Evolutionary conservation across 2,888 invertebrate species (phyloP).

Genomic region (Xylocampa areola): DNA sequence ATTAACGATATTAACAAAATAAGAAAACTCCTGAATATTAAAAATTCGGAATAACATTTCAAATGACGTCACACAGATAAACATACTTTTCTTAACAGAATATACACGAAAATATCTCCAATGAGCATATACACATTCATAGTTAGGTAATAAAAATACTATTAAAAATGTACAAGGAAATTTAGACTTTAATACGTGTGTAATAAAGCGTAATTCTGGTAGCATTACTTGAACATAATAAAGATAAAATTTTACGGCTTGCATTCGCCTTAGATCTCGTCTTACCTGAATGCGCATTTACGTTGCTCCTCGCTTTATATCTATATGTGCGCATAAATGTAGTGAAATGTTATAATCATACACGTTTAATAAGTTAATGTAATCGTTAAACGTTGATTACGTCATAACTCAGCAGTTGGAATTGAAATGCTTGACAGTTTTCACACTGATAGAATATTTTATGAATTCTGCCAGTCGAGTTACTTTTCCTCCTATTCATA

Average conservation of each 20-base stretch:
- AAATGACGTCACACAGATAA: constrained; percentile 6
- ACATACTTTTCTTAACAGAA: constrained; percentile 7
- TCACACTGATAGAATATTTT: constrained; percentile 11
- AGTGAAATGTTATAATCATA: constrained; percentile 24
- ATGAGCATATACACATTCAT: constrained; percentile 33
- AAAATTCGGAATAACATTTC: background rate
- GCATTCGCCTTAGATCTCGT: constrained; percentile 35
- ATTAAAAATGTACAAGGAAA: constrained; percentile 32
- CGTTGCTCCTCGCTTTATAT: constrained; percentile 24
- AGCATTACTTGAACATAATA: constrained; percentile 6
- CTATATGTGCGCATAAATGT: constrained; percentile 37
- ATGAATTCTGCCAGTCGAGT: constrained; percentile 7
- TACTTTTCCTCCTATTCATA: too few relatives aligned
- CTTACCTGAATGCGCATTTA: constrained; percentile 39
- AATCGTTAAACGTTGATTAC: constrained; percentile 29
- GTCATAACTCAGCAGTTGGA: constrained; percentile 21
- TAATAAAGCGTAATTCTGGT: constrained; percentile 28
- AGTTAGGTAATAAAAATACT: constrained; percentile 41
- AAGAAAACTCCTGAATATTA: too few relatives aligned
- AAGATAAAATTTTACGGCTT: constrained; percentile 44
- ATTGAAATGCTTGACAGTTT: constrained; percentile 19
- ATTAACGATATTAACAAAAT: too few relatives aligned
- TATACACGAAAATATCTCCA: constrained; percentile 18
- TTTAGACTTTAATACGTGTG: constrained; percentile 1
- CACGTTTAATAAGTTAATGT: too few relatives aligned